phyloP scores from a whole-genome alignment of 2,888 invertebrate genomes.

The Hyles lineata region DNA sequence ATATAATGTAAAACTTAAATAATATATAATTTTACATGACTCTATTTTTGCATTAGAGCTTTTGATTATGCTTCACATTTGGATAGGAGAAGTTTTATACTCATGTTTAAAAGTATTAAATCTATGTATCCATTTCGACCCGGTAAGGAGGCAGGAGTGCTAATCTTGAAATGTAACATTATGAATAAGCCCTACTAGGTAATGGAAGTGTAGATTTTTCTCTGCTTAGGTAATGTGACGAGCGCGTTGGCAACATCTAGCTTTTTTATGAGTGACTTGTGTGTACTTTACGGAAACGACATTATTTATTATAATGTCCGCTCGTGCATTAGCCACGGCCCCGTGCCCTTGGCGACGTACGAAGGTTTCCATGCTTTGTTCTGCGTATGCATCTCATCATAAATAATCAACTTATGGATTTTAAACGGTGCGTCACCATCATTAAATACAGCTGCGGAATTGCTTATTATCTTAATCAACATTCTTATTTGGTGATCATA shows the following conservation, averaged over 20 bases:
- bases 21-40: background rate
- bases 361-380: slow-evolving; percentile 56
- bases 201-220: background rate
- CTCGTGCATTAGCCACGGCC: slow-evolving; percentile 26
- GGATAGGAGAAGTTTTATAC: no score
- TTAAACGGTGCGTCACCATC: slow-evolving; percentile 49
- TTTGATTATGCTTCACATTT: background rate
- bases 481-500: slow-evolving; percentile 36
- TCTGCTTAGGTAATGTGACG: background rate
- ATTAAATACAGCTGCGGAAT: slow-evolving; percentile 46
- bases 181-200: background rate
- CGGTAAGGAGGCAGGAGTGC: background rate
- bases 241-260: background rate
- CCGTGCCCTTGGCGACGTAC: slow-evolving; percentile 53
- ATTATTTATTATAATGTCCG: slow-evolving; percentile 58
- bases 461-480: slow-evolving; percentile 32
- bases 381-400: slow-evolving; percentile 50
- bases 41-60: background rate
- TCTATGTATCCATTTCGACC: background rate
- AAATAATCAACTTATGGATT: slow-evolving; percentile 53
- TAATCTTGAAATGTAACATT: background rate
- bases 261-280: slow-evolving; percentile 17
- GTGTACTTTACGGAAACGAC: slow-evolving; percentile 56
- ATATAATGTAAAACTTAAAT: background rate
- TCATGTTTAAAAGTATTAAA: no score